Evolutionary conservation across 1,140 invertebrate species (phyloP).

Genomic region (Apis laboriosa): DNA sequence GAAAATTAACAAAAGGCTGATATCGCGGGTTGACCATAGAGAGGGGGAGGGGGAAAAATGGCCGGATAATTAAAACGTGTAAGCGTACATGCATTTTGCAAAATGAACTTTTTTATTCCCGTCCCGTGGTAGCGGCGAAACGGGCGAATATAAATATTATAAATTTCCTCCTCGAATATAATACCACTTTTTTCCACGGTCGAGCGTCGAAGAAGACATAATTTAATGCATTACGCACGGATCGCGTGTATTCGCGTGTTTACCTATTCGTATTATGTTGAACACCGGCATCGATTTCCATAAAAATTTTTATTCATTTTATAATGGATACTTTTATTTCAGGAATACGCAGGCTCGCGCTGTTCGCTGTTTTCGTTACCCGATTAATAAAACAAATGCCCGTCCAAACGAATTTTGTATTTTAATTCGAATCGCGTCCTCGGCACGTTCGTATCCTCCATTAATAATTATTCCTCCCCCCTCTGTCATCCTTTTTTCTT

Average conservation of each 20-base stretch:
- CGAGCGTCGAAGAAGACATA: conserved; percentile 38
- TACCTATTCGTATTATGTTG: conserved; percentile 44
- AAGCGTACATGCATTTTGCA: conserved; percentile 9
- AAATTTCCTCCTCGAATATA: conserved; percentile 36
- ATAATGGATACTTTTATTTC: conserved; percentile 41
- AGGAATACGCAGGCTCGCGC: neutral
- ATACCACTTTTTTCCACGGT: conserved; percentile 9
- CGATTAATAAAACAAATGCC: conserved; percentile 29
- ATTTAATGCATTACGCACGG: conserved; percentile 36
- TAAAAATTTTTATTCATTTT: conserved; percentile 49
- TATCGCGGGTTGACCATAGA: neutral
- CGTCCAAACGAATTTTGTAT: conserved; percentile 1
- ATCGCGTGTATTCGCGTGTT: conserved; percentile 19
- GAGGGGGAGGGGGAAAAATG: neutral
- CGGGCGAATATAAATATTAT: conserved; percentile 44
- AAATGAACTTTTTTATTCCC: conserved; percentile 27
- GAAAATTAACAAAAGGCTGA: neutral
- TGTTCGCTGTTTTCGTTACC: conserved; percentile 14
- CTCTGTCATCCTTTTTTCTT: neutral
- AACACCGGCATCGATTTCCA: conserved; percentile 47
- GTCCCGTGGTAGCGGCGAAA: too few relatives aligned
- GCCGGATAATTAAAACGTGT: conserved; percentile 33
- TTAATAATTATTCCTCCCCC: neutral
- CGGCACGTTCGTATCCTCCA: neutral
- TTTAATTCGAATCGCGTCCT: conserved; percentile 8